Evolutionary conservation across 2,888 invertebrate species (phyloP), one percentile per base, ranked within the genome.

Genomic region (Parasteatoda lunata): DNA sequence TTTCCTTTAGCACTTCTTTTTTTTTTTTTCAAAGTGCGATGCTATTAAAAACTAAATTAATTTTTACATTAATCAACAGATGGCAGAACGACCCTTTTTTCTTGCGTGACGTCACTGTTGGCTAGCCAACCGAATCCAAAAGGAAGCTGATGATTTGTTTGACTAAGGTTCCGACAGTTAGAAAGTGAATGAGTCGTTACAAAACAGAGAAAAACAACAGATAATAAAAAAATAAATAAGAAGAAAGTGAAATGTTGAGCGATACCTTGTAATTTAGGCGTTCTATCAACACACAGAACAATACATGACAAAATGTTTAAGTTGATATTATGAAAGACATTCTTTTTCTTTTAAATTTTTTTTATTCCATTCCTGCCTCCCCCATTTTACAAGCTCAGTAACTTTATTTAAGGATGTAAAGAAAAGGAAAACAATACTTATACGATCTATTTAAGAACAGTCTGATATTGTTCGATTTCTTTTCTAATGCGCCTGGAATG

Each of bases 191-290:
- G 77, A 59, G 71, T 52, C 45, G 69, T 59, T 11, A 47, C 47
- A 66, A 45, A 77, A 68, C 15, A 68, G 15, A 68, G 15, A 15
- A 59, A 59, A 59, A n/a, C 59, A 59, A 59, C 48, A 65, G 15
- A 76, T 13, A 76, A 8, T 49, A 70, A 76, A 52, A 49, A 54
- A 69, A 54, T 49, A 75, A 3, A 52, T 49, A 68, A 80, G 76
- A 69, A 69, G 49, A 78, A 84, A 78, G 72, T 84, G 84, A 78
- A 78, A 72, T 78, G 78, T 59, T 70, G 78, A 73, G 71, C 78
- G 84, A 84, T 84, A 84, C 84, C 84, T 84, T 84, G 78, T 84
- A 80, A 86, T 80, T 86, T 86, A 77, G 85, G 30, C 70, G 77
- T 76, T 86, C 71, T 80, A 77, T 81, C 80, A 80, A 86, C 85